phyloP scores from a whole-genome alignment of 2,888 invertebrate species.

The Pogonocherus hispidulus region DNA sequence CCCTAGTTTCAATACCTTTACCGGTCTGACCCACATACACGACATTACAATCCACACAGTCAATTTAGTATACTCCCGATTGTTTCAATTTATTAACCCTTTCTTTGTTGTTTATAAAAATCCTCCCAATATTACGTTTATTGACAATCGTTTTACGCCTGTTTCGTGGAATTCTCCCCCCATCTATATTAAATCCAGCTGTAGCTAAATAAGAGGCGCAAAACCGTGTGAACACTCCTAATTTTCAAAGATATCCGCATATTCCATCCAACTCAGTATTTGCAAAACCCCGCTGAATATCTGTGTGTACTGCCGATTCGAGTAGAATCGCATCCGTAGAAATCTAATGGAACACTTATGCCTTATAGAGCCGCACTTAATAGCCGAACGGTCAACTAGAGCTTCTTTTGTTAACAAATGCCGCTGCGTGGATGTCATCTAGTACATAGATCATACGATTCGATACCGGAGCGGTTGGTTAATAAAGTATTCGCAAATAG shows the following conservation, averaged over 20 bases:
- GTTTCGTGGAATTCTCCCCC: too few relatives aligned
- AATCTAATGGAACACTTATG: conserved; percentile 52
- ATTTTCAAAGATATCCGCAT: conserved; percentile 22
- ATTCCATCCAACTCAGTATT: conserved; percentile 18
- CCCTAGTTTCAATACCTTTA: too few relatives aligned
- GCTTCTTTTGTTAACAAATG: conserved; percentile 49
- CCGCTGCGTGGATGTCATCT: conserved; percentile 49
- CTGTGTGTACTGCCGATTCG: conserved; percentile 37
- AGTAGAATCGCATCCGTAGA: conserved; percentile 50
- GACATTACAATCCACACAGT: too few relatives aligned
- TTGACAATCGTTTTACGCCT: too few relatives aligned
- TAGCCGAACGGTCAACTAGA: conserved; percentile 46
- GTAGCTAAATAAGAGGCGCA: background rate
- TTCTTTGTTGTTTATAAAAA: too few relatives aligned
- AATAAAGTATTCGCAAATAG: conserved; percentile 28
- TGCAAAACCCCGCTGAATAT: conserved; percentile 17
- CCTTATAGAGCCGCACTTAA: conserved; percentile 50
- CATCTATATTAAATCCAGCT: too few relatives aligned
- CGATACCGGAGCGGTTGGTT: conserved; percentile 46
- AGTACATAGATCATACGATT: conserved; percentile 50
- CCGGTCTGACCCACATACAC: too few relatives aligned
- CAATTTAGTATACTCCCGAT: too few relatives aligned
- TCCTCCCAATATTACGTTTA: too few relatives aligned
- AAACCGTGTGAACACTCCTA: conserved; percentile 23
- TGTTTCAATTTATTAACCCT: too few relatives aligned